A percentile compares a stretch with the other conserved stretches of the same genome.
These are phyloP conservation scores for Pterophyllum scalare DNA, from an alignment of 2,113 vertebrate genomes.

Conservation along the genomic window DNA sequence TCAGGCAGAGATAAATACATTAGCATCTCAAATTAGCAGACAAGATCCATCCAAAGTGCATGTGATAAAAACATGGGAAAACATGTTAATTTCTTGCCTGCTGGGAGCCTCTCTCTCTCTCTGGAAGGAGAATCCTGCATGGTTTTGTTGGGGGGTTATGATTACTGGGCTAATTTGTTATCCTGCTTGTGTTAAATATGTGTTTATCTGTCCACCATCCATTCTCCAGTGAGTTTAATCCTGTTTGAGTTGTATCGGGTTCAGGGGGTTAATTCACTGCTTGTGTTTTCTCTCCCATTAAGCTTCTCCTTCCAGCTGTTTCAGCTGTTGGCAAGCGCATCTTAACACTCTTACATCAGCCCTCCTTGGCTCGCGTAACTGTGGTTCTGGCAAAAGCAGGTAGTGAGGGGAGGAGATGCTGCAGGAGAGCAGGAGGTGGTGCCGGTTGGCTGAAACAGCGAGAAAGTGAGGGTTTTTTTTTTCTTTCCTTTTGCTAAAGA, in stretches of 20 bases:
- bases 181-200: conserved; percentile 13
- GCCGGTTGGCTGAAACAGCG: conserved; percentile 40
- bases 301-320: conserved; percentile 65
- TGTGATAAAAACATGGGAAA: conserved; percentile 60
- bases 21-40: conserved; percentile 47
- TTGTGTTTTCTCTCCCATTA: conserved; percentile 49
- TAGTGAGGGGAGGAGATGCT: conserved; percentile 30
- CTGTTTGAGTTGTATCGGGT: conserved; percentile 41
- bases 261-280: conserved; percentile 60
- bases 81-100: conserved; percentile 68
- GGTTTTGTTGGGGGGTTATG: conserved; percentile 16
- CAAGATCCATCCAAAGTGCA: conserved; percentile 30
- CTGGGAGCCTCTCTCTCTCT: conserved; percentile 21
- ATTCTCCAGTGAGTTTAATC: conserved; percentile 29
- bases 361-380: conserved; percentile 41
- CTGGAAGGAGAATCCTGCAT: not conserved
- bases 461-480: conserved; percentile 40
- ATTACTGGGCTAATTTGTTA: conserved; percentile 8
- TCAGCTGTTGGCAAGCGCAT: conserved; percentile 43
- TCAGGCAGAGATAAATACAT: conserved; percentile 32
- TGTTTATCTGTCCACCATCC: conserved; percentile 20
- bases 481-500: conserved; percentile 10
- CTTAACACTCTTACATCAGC: conserved; percentile 39
- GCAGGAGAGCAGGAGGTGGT: conserved; percentile 41
- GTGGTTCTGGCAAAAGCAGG: conserved; percentile 39